Percentiles rank a stretch among this genome's conserved stretches.
Conservation (phyloP, 2,797 vertebrate species). For the Emys orbicularis region DNA sequence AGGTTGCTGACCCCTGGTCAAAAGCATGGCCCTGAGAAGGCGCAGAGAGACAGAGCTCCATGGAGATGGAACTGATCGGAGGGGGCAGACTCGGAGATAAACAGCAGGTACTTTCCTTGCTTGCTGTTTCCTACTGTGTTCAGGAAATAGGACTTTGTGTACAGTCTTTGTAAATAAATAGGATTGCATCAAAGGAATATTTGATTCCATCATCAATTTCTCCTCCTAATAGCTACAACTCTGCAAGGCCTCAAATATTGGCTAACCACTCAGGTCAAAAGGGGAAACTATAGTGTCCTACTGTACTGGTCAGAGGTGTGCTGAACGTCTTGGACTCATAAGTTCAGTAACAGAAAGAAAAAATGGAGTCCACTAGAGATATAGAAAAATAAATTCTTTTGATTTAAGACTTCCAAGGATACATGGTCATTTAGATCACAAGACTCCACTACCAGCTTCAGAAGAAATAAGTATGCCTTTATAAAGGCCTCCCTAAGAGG, state of each 20-base stretch:
- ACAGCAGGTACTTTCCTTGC: too few species aligned
- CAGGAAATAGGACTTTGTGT: background rate
- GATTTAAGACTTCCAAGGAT: background rate
- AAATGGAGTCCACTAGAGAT: background rate
- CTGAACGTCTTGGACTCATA: background rate
- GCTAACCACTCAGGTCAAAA: background rate
- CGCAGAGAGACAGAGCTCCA: background rate
- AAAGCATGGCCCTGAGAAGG: background rate
- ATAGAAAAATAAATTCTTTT: background rate
- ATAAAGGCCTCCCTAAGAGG: background rate
- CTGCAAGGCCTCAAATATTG: background rate
- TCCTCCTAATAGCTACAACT: background rate
- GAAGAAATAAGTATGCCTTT: background rate
- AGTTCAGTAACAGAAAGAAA: background rate
- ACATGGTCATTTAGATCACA: background rate
- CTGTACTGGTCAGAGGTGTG: background rate
- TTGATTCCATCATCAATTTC: background rate
- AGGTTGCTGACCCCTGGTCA: background rate
- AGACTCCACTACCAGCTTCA: background rate
- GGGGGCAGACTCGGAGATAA: background rate
- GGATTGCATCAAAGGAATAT: background rate
- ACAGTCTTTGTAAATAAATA: background rate
- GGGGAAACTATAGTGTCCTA: background rate
- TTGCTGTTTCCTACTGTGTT: background rate
- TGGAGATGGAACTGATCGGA: background rate